Base-by-base conservation (phyloP, 2,888 invertebrate species). In the Erynnis tages region DNA sequence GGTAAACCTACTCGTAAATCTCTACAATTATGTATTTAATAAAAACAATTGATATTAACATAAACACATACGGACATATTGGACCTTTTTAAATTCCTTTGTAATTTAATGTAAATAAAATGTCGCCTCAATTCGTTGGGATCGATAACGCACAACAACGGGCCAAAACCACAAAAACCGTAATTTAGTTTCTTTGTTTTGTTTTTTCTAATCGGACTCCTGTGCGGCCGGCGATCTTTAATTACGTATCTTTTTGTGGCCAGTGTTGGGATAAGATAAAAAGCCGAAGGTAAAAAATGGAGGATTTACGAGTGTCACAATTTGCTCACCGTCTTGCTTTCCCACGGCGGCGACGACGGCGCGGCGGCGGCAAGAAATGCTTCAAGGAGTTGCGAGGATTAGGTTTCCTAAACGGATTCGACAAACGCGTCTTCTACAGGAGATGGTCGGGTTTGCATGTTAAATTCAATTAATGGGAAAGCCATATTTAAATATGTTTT, bases 221-320 rank as follows among this genome's bases (percentile, higher is more conserved):
- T 44, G 52, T 37, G 52, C 52, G 44, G 52, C 44, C 52, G 35
- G 27, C 41, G 16, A 23, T 44, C 37, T 44, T 52, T 52, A 52
- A 52, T 52, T 52, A 50, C 43, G 43, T 25, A 35, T 19, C 49
- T 44, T 50, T 50, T 50, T 50, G 50, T 44, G 14, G 43, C 27
- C 50, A 11, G 41, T 43, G 49, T 50, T 35, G 10, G 21, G 43
- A 38, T 38, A 29, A 29, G 35, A 27, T 34, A 50, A 50, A 50
- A 44, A 43, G 50, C 43, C 19, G 35, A 35, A 43, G 27, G 40
- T 38, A 50, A 50, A 50, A 50, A 50, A 35, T 37, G 16, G 25
- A 43, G 35, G 43, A 50, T 50, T 43, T 50, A 50, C 50, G 50
- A 50, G 50, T 50, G 50, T 50, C 43, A 50, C 50, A 50, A 50